Percentiles rank a stretch among this genome's conserved stretches.
phyloP scores from a whole-genome alignment of 2,113 vertebrate species.

The Dendropsophus ebraccatus region DNA sequence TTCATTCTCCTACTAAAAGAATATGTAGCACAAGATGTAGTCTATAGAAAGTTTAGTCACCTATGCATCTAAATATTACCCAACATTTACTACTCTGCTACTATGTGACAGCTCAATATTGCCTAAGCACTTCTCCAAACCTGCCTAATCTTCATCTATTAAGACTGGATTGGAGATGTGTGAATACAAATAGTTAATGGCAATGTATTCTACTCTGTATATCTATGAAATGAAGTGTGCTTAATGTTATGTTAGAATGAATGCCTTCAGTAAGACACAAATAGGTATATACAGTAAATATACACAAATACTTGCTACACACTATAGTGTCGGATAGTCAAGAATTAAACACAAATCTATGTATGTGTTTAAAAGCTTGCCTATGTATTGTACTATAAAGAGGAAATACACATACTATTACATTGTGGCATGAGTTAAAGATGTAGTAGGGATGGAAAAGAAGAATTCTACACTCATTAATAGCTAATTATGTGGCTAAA shows the following conservation, averaged over 20 bases:
- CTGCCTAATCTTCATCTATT: neutral
- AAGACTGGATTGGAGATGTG: neutral
- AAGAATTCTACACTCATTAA: neutral
- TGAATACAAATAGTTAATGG: neutral
- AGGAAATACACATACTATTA: neutral
- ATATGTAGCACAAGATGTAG: neutral
- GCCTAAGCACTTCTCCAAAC: neutral
- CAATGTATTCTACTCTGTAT: neutral
- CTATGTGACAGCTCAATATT: neutral
- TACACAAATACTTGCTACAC: neutral
- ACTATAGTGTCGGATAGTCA: too few species aligned
- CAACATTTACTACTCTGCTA: neutral
- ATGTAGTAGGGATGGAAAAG: neutral
- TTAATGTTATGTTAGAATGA: neutral
- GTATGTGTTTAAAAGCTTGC: neutral
- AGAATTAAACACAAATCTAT: neutral
- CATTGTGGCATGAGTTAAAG: neutral
- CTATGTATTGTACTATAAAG: neutral
- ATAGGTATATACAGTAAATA: too few species aligned
- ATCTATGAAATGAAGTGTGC: neutral
- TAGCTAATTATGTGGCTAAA: slow-evolving; percentile 4
- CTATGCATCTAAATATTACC: neutral
- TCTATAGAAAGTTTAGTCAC: slow-evolving; percentile 3
- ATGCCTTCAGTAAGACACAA: neutral
- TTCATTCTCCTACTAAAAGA: neutral